Evolutionary conservation across 2,113 vertebrate species (phyloP).

Genomic region (Callorhinus ursinus): DNA sequence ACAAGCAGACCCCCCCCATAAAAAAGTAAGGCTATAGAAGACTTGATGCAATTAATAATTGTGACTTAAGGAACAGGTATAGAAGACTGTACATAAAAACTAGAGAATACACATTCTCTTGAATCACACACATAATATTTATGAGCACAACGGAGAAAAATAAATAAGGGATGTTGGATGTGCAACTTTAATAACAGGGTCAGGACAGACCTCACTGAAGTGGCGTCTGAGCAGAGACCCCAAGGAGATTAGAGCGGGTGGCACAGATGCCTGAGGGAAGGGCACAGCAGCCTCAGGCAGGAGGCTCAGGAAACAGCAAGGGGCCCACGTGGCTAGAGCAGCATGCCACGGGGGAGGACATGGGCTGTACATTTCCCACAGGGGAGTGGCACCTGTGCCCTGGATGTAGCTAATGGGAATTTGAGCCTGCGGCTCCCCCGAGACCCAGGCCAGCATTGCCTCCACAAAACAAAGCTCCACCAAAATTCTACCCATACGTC

Average conservation of each 20-base stretch:
- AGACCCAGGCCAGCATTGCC: neutral
- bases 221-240: neutral
- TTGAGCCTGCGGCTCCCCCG: neutral
- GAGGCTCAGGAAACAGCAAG: neutral
- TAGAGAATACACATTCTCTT: neutral
- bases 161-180: neutral
- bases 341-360: neutral
- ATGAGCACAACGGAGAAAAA: neutral
- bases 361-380: neutral
- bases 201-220: neutral
- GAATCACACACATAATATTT: neutral
- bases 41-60: neutral
- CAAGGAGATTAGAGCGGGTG: neutral
- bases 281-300: neutral
- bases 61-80: neutral
- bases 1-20: neutral
- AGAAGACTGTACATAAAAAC: neutral
- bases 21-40: neutral
- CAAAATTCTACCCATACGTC: neutral
- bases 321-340: rapidly evolving
- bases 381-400: rapidly evolving
- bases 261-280: neutral
- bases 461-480: neutral
- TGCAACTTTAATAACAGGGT: neutral
- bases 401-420: rapidly evolving